phyloP scores from a whole-genome alignment of 1,140 invertebrate species.

The Pseudomyrmex flavicornis region DNA sequence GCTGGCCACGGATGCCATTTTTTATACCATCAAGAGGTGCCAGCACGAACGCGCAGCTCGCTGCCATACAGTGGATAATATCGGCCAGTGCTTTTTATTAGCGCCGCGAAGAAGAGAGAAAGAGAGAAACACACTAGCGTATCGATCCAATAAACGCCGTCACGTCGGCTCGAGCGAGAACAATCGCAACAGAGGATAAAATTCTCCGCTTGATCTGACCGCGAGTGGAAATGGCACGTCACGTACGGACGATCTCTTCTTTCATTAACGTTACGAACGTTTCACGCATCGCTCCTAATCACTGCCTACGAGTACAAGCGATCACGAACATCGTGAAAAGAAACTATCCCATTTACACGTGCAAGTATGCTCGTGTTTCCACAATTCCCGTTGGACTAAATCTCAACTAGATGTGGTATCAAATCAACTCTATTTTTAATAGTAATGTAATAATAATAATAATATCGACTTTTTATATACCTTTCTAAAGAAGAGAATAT shows the following conservation, averaged over 20 bases:
- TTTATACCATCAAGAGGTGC: slow-evolving; percentile 61
- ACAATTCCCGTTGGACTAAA: slow-evolving; percentile 20
- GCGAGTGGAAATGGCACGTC: slow-evolving; percentile 60
- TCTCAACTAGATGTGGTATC: slow-evolving; percentile 10
- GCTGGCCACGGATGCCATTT: slow-evolving; percentile 35
- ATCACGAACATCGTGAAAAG: slow-evolving; percentile 56
- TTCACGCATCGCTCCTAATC: slow-evolving; percentile 68
- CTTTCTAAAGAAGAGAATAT: too few relatives aligned
- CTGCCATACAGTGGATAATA: slow-evolving; percentile 66
- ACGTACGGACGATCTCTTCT: slow-evolving; percentile 57
- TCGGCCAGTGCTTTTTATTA: slow-evolving; percentile 67
- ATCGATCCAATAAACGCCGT: slow-evolving; percentile 60
- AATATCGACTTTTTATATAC: too few relatives aligned
- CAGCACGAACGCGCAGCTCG: slow-evolving; percentile 46
- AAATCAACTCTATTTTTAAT: neutral
- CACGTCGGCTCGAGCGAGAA: slow-evolving; percentile 57
- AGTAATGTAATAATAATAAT: too few relatives aligned
- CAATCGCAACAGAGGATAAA: slow-evolving; percentile 54
- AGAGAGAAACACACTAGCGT: slow-evolving; percentile 15
- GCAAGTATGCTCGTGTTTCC: slow-evolving; percentile 30
- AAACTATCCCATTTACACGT: slow-evolving; percentile 20
- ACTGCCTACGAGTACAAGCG: slow-evolving; percentile 46
- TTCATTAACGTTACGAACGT: slow-evolving; percentile 65
- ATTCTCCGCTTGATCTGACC: slow-evolving; percentile 57
- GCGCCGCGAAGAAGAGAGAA: slow-evolving; percentile 6